Evolutionary conservation across 2,797 vertebrate species (phyloP).

Genomic region (Trichosurus vulpecula): DNA sequence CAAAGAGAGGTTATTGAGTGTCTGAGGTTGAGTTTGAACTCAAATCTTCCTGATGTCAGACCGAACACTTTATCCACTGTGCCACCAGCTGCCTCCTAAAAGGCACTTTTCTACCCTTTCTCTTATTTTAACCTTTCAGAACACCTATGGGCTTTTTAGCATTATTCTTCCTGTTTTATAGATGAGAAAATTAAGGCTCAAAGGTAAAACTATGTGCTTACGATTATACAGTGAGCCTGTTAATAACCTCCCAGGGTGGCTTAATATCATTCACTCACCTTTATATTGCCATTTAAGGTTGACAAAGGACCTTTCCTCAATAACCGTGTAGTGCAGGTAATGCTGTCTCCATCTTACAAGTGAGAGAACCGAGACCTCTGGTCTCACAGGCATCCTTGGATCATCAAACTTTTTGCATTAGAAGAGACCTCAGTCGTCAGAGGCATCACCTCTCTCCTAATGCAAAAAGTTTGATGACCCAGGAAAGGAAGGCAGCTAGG

Average conservation of each 20-base stretch:
- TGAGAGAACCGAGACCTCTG: not conserved
- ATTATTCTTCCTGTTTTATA: not conserved
- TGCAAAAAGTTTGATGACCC: not conserved
- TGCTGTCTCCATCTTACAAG: not conserved
- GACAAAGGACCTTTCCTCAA: not conserved
- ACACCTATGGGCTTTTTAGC: not conserved
- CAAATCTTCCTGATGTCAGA: too few species aligned
- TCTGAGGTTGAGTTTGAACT: not conserved
- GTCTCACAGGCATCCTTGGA: not conserved
- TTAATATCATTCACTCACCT: not conserved
- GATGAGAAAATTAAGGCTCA: not conserved
- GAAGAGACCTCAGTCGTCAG: not conserved
- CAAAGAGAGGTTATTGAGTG: too few species aligned
- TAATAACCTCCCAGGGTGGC: not conserved
- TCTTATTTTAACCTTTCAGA: too few species aligned
- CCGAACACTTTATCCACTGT: not conserved
- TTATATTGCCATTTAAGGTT: not conserved
- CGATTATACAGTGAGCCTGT: not conserved
- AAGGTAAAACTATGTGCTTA: not conserved
- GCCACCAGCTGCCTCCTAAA: not conserved
- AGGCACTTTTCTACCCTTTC: too few species aligned
- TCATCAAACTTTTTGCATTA: not conserved
- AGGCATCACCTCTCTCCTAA: not conserved
- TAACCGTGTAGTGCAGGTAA: not conserved
- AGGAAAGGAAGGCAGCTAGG: not conserved